Base-by-base conservation (phyloP, 2,797 vertebrate species). In the Sebastes kiyomatsui region DNA sequence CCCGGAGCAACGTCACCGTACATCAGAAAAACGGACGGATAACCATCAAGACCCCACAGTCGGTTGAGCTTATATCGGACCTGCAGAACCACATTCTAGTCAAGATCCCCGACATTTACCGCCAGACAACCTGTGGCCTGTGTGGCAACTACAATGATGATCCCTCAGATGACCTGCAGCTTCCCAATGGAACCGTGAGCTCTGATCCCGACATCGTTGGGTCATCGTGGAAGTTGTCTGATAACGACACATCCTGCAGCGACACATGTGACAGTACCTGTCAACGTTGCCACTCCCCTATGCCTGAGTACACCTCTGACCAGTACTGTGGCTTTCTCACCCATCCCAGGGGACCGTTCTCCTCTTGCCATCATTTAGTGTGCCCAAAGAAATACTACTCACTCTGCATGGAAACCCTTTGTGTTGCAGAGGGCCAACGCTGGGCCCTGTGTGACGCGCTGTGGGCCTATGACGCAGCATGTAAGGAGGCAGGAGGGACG, bases 241-340 rank as follows among this genome's bases (percentile, higher is more conserved):
- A 79, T 25, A 8, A 4, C 2, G 20, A 86, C 9, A 75, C 67
- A n/a, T 60, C 77, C 25, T 88, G 88, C 83, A 80, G 32, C 1
- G 23, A 87, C 60, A 52, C 46, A 7, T 81, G 67, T 55, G 58
- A 77, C 42, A 1, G 62, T 4, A 54, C 33, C 30, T 83, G 74
- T 83, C 27, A 81, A 56, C 35, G 20, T 18, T 87, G 73, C 68
- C 28, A 1, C 7, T 54, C 49, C 4, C 30, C 33, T n/a, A 4
- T 59, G 32, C 33, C 52, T 2, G 56, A 49, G 27, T 85, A 85
- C n/a, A 71, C 62, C 9, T 83, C 81, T 8, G 42, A 66, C 14
- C n/a, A 38, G 32, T 83, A 67, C 60, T 91, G 93, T 68, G 83
- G 88, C 10, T 7, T 92, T 61, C 61, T 92, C n/a, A 72, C 65